A percentile compares a stretch with the other conserved stretches of the same genome.
Conservation (phyloP, 2,888 invertebrate genomes). For the Apoda limacodes region DNA sequence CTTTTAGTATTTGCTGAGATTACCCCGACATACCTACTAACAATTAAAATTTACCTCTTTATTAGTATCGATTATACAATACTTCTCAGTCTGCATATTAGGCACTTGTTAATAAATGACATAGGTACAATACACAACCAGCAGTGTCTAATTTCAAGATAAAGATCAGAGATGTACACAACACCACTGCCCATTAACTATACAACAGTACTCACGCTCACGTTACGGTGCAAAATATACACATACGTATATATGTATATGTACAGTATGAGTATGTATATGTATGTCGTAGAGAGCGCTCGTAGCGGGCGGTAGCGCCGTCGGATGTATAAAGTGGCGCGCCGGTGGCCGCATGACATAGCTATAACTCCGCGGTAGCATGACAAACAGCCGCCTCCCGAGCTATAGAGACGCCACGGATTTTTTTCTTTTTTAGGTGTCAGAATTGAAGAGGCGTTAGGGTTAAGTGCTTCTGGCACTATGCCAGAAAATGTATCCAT, state of each 20-base stretch:
- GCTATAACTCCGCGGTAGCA: constrained; percentile 64
- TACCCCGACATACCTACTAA: too few relatives aligned
- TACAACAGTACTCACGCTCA: not conserved
- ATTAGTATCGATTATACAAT: too few relatives aligned
- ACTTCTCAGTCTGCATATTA: too few relatives aligned
- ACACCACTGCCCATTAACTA: not conserved
- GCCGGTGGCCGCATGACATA: constrained; percentile 69
- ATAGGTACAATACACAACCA: too few relatives aligned
- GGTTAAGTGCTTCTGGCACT: constrained; percentile 3
- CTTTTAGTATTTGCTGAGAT: too few relatives aligned
- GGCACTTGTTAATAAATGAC: too few relatives aligned
- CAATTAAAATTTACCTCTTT: too few relatives aligned
- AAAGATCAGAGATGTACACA: too few relatives aligned
- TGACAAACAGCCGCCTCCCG: constrained; percentile 54
- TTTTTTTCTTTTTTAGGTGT: constrained; percentile 20
- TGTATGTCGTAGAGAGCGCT: constrained; percentile 12
- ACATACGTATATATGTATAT: not conserved
- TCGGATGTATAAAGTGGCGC: constrained; percentile 69
- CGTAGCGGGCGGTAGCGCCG: constrained; percentile 51
- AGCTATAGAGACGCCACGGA: constrained; percentile 35
- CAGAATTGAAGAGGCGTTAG: constrained; percentile 4
- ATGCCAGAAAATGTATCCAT: too few relatives aligned
- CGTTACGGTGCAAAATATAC: not conserved
- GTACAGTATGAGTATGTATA: not conserved
- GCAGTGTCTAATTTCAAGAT: too few relatives aligned